Conservation (phyloP, 2,888 invertebrate species). For the Tachina grossa region DNA sequence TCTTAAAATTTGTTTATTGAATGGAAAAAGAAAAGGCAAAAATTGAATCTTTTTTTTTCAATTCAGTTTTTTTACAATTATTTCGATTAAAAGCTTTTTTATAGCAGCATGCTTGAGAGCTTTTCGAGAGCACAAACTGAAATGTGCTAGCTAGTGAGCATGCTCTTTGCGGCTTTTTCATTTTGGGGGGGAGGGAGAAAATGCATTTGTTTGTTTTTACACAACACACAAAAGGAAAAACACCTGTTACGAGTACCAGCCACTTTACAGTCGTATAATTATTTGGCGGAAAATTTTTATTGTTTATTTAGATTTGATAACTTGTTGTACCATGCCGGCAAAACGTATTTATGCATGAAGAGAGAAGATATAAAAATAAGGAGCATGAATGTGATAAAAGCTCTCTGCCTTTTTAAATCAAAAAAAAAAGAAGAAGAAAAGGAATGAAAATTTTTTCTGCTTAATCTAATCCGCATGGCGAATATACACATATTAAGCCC, state of each 20-base stretch:
- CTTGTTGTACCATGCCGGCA: slow-evolving; percentile 25
- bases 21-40: slow-evolving; percentile 36
- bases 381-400: not conserved
- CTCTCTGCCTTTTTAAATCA: not conserved
- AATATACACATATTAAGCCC: too few species aligned
- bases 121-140: slow-evolving; percentile 41
- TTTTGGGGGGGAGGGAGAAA: not conserved
- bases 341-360: slow-evolving; percentile 10
- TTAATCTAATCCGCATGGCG: too few species aligned
- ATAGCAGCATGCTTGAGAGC: slow-evolving; percentile 52
- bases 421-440: too few species aligned
- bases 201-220: slow-evolving; percentile 5
- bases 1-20: slow-evolving; percentile 10
- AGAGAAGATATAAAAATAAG: not conserved
- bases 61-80: not conserved
- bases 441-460: not conserved
- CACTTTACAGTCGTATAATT: slow-evolving; percentile 18
- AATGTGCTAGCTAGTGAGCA: slow-evolving; percentile 13
- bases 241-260: slow-evolving; percentile 64
- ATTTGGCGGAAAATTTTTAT: slow-evolving; percentile 46
- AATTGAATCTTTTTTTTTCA: slow-evolving; percentile 46
- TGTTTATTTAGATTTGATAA: slow-evolving; percentile 36
- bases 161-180: slow-evolving; percentile 9
- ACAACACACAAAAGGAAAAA: slow-evolving; percentile 36
- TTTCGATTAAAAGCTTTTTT: slow-evolving; percentile 54